Base-by-base conservation (phyloP, 2,797 vertebrate genomes). In the Menidia menidia region DNA sequence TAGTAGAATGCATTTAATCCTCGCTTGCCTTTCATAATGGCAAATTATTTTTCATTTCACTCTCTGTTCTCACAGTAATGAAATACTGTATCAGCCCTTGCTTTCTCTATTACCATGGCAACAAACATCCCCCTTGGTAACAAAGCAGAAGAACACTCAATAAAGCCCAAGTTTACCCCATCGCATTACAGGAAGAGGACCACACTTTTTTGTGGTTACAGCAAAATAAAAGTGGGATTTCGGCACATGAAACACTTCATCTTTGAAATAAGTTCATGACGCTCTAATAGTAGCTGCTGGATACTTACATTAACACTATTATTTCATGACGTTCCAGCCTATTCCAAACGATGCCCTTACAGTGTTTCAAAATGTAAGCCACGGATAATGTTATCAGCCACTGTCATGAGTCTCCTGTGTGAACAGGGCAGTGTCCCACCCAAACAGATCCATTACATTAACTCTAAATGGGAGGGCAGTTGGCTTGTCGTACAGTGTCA, bases 71-170 rank as follows among this genome's bases (percentile, higher is more conserved):
- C 65, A 77, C 75, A 75, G 64, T 85, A 80, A 87, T 89, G 60
- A 80, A 82, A 83, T 80, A 81, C 80, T 71, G 55, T 82, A 71
- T 79, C 64, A 72, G 73, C 63, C 42, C 30, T 68, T 80, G 68
- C 75, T 84, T 83, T 70, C 77, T 60, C 50, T 70, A 16, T 90
- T 63, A 60, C 87, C 81, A 87, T 91, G 84, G 87, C 68, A 89
- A 88, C 89, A 86, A 75, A 68, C 71, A 77, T 78, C 66, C 59
- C 65, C 59, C 62, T 68, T 59, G 57, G 77, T 82, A 85, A 82
- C 73, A 82, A 81, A 69, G 75, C 58, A 79, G 56, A 73, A 58
- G 51, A 85, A 73, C 75, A 63, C 78, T 85, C 71, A 82, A 80
- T 87, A 73, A 86, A 69, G 63, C 60, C 58, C 59, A 69, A 82